Percentiles rank a stretch among this genome's conserved stretches.
Evolutionary conservation across 2,113 vertebrate species (phyloP).

Genomic region (human (Homo sapiens)): DNA sequence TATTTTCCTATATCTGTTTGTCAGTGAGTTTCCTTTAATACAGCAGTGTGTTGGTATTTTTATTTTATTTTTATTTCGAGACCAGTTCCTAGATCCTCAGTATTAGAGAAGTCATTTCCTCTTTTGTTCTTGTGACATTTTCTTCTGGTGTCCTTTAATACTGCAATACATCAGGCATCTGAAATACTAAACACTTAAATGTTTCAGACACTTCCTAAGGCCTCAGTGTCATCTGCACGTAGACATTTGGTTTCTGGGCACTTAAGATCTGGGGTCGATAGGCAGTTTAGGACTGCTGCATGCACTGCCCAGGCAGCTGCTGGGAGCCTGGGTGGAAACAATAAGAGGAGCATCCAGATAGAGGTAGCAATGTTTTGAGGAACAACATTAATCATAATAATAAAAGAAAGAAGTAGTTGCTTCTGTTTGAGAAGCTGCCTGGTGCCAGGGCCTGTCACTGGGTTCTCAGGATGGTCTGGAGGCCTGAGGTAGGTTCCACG

Average conservation of each 20-base stretch:
- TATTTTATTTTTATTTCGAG: not conserved
- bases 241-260: not conserved
- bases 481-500: not conserved
- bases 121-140: constrained; percentile 37
- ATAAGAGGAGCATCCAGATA: not conserved
- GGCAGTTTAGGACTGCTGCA: not conserved
- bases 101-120: not conserved
- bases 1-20: not conserved
- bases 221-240: not conserved
- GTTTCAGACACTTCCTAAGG: not conserved
- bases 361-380: not conserved
- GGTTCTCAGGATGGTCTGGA: not conserved
- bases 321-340: not conserved
- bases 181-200: not conserved
- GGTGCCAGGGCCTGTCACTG: not conserved
- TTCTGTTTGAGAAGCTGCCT: not conserved
- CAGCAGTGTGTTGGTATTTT: not conserved
- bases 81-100: not conserved
- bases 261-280: not conserved
- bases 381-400: not conserved
- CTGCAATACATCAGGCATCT: not conserved
- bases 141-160: constrained; percentile 34
- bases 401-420: not conserved
- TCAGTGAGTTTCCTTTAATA: not conserved
- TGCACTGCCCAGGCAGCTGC: not conserved